Percentiles rank a stretch among this genome's conserved stretches.
phyloP scores from a whole-genome alignment of 2,113 vertebrate genomes.

The Phylloscopus trochilus region DNA sequence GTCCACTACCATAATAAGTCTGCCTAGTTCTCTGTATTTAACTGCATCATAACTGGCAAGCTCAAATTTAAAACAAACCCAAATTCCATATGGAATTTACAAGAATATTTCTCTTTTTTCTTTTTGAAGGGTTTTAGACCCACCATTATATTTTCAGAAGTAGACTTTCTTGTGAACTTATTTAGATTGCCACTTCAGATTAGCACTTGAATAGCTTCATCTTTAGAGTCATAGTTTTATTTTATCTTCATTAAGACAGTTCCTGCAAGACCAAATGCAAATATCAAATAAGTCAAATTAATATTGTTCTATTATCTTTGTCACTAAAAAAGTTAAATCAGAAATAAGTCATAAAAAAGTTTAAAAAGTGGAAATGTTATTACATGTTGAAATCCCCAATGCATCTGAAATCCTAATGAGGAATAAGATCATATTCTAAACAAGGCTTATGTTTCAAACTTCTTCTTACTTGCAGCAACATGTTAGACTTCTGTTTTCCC shows the following conservation, averaged over 20 bases:
- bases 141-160: background rate
- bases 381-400: background rate
- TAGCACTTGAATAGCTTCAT: background rate
- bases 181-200: background rate
- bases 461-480: background rate
- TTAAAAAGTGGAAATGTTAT: background rate
- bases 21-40: background rate
- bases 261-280: background rate
- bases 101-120: background rate
- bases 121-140: background rate
- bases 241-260: background rate
- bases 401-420: background rate
- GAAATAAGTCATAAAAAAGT: background rate
- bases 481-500: background rate
- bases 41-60: background rate
- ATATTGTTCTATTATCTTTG: background rate
- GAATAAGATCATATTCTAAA: background rate
- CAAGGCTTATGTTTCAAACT: background rate
- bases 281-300: background rate
- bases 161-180: background rate
- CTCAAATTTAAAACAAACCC: background rate
- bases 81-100: background rate
- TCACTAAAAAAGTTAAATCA: background rate
- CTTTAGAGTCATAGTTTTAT: background rate
- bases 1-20: constrained; percentile 6